Conservation (phyloP, 2,888 invertebrate species). For the Escarpia spicata region DNA sequence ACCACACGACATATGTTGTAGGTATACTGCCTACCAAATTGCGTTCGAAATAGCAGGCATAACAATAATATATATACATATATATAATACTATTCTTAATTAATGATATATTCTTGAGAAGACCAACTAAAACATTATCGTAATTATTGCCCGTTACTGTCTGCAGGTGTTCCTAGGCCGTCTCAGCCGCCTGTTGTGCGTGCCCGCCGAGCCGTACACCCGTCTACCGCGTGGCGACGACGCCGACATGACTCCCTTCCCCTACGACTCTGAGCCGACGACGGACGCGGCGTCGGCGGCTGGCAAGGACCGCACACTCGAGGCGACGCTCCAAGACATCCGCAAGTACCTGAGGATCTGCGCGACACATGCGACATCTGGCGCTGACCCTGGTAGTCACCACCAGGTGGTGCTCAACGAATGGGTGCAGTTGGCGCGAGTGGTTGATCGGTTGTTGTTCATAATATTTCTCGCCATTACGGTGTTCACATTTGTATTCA, state of each 20-base stretch:
- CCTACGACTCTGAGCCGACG: not conserved
- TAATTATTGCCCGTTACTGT: not conserved
- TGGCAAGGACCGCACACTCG: constrained; percentile 19
- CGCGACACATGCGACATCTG: constrained; percentile 20
- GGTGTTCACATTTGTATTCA: not conserved
- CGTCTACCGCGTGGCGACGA: constrained; percentile 24
- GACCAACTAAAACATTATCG: too few species aligned
- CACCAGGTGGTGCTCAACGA: constrained; percentile 32
- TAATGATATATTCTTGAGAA: too few species aligned
- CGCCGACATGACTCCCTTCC: constrained; percentile 21
- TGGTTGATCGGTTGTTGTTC: constrained; percentile 31
- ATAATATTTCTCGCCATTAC: not conserved
- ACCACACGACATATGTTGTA: too few species aligned
- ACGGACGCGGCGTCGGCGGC: not conserved
- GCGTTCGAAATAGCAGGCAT: too few species aligned
- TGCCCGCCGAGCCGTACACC: constrained; percentile 32
- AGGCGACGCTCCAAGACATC: constrained; percentile 32
- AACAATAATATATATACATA: too few species aligned
- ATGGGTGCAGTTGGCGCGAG: constrained; percentile 34
- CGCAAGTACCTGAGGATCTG: constrained; percentile 24
- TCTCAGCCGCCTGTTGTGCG: constrained; percentile 28
- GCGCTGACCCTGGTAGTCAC: not conserved
- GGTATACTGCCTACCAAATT: too few species aligned
- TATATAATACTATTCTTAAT: too few species aligned
- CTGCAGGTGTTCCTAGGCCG: constrained; percentile 28